A percentile compares a stretch with the other conserved stretches of the same genome.
Conservation (phyloP, 1,140 invertebrate genomes). For the Apocrypta bakeri region DNA sequence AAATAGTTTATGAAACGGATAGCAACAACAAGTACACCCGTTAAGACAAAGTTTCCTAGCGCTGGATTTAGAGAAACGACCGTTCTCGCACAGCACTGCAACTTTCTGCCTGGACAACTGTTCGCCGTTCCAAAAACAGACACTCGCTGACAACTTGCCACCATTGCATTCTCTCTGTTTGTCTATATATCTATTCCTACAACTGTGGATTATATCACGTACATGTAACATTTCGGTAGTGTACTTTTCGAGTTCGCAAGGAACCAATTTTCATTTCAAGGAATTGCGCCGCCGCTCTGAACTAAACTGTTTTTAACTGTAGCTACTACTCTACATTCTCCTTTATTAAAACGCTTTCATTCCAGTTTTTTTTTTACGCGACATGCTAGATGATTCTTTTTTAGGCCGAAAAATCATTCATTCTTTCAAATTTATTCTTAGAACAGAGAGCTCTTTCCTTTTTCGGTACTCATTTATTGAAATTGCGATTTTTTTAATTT, state of each 20-base stretch:
- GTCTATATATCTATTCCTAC: no score
- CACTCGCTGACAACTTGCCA: not conserved
- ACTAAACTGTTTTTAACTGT: not conserved
- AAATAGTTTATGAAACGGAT: no score
- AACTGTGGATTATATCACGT: no score
- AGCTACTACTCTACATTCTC: not conserved
- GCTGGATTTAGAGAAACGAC: not conserved
- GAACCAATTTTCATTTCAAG: not conserved
- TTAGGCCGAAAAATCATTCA: no score
- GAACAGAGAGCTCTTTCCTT: no score
- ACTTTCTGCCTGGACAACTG: not conserved
- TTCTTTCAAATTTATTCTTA: not conserved
- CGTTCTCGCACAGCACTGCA: not conserved
- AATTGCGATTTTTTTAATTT: no score
- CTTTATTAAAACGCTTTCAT: not conserved
- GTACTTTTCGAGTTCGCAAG: not conserved
- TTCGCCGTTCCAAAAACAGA: not conserved
- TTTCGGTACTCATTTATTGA: no score
- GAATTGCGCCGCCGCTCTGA: no score
- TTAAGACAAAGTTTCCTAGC: no score
- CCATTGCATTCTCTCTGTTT: not conserved
- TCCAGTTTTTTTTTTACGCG: not conserved
- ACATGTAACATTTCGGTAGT: no score
- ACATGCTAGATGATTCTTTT: no score
- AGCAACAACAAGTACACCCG: no score